A percentile compares a stretch with the other conserved stretches of the same genome.
Conservation (phyloP, 2,888 invertebrate genomes). For the Idaea dimidiata region DNA sequence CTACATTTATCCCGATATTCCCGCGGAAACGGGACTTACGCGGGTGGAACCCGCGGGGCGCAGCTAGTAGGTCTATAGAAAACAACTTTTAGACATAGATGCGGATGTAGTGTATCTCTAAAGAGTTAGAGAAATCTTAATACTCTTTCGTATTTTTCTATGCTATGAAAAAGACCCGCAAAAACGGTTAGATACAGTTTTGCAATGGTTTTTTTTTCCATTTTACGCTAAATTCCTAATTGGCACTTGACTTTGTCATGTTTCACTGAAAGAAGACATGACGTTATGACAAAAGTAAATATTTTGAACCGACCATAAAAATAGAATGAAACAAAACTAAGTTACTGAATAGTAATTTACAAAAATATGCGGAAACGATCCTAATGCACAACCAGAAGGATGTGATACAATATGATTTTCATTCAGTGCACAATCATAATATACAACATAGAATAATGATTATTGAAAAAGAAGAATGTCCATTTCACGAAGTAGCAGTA, state of each 20-base stretch:
- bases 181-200: too few species aligned
- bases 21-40: too few species aligned
- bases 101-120: too few species aligned
- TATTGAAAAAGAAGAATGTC: constrained; percentile 24
- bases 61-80: too few species aligned
- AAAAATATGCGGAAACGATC: background rate
- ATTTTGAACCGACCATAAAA: background rate
- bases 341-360: background rate
- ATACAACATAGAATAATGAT: constrained; percentile 3
- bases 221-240: background rate
- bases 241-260: background rate
- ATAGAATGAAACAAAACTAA: background rate
- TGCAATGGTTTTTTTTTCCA: too few species aligned
- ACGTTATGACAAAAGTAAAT: background rate
- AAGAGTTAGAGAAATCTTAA: too few species aligned
- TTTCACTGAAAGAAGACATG: background rate
- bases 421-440: background rate
- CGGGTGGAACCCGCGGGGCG: too few species aligned
- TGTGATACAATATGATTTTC: background rate
- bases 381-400: background rate
- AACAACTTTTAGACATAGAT: too few species aligned
- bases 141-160: too few species aligned
- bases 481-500: constrained; percentile 30
- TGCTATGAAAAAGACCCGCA: too few species aligned
- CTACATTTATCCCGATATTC: too few species aligned